A percentile compares a stretch with the other conserved stretches of the same genome.
These are phyloP conservation scores for Lacerta bilineata DNA, from an alignment of 2,797 vertebrate genomes.

Conservation along the genomic window DNA sequence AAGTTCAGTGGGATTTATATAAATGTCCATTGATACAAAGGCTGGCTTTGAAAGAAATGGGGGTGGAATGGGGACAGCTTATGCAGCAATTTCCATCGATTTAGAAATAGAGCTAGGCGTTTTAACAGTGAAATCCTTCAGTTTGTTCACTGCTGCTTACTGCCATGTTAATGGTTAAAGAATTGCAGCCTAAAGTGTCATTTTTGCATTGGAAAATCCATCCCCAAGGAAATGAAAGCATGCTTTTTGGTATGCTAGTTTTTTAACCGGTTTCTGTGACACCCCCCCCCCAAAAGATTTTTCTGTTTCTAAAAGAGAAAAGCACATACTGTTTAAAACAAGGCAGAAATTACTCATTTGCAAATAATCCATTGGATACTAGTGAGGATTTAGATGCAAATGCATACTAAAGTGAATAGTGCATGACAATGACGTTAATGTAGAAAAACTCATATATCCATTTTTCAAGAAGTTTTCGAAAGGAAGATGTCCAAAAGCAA, in stretches of 20 bases:
- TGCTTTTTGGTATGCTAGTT: conserved; percentile 20
- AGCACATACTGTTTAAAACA: conserved; percentile 25
- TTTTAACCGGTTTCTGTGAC: conserved; percentile 5
- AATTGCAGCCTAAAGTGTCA: not conserved
- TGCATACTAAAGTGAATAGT: conserved; percentile 32
- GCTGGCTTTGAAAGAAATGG: not conserved
- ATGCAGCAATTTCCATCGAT: not conserved
- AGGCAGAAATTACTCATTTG: conserved; percentile 31
- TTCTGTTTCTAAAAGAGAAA: conserved; percentile 32
- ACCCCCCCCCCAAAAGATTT: not conserved
- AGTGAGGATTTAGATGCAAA: conserved; percentile 36
- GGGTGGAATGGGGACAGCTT: not conserved
- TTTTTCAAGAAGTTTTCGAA: conserved; percentile 10
- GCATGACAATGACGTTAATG: conserved; percentile 23
- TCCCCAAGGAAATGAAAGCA: not conserved
- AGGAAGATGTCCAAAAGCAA: conserved; percentile 22
- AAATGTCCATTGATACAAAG: not conserved
- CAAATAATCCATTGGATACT: conserved; percentile 37
- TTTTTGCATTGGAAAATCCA: conserved; percentile 17
- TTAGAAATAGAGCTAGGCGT: not conserved
- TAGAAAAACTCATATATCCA: conserved; percentile 32
- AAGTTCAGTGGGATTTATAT: not conserved
- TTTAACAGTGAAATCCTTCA: not conserved
- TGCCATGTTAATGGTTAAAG: not conserved
- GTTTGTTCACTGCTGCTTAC: not conserved